phyloP scores from a whole-genome alignment of 2,113 vertebrate genomes.

The Tupaia chinensis region DNA sequence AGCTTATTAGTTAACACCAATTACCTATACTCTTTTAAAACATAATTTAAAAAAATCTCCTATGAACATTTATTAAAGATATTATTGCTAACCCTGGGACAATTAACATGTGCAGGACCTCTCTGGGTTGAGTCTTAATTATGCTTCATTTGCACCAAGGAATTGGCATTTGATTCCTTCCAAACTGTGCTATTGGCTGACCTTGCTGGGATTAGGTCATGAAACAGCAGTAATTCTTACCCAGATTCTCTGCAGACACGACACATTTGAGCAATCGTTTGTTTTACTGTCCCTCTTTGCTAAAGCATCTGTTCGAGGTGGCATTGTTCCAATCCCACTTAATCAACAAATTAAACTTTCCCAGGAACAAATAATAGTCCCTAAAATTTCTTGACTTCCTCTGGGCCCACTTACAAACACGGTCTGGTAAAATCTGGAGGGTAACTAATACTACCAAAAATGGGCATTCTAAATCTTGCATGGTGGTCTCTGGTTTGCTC shows the following conservation, averaged over 20 bases:
- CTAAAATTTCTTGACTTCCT: constrained; percentile 45
- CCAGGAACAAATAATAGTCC: background rate
- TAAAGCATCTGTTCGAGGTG: constrained; percentile 14
- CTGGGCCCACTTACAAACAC: background rate
- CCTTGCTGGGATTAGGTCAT: constrained; percentile 52
- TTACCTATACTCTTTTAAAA: constrained; percentile 7
- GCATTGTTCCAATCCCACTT: constrained; percentile 49
- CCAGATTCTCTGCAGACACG: constrained; percentile 63
- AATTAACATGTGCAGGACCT: constrained; percentile 43
- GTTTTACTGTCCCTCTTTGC: constrained; percentile 59
- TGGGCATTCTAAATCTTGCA: background rate
- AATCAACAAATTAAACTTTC: constrained; percentile 64
- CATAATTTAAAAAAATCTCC: background rate
- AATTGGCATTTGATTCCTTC: constrained; percentile 61
- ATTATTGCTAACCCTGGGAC: constrained; percentile 44
- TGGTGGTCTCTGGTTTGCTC: constrained; percentile 49
- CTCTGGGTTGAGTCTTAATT: constrained; percentile 35
- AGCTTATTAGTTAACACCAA: constrained; percentile 28
- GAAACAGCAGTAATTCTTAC: constrained; percentile 56
- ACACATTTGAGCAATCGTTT: constrained; percentile 25
- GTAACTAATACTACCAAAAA: constrained; percentile 48
- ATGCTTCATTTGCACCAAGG: constrained; percentile 29
- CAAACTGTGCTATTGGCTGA: constrained; percentile 52
- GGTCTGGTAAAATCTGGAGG: background rate
- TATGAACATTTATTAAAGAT: constrained; percentile 24